Evolutionary conservation across 2,888 invertebrate species (phyloP), one percentile per base, ranked within the genome.

Genomic region (Agrilus mali): DNA sequence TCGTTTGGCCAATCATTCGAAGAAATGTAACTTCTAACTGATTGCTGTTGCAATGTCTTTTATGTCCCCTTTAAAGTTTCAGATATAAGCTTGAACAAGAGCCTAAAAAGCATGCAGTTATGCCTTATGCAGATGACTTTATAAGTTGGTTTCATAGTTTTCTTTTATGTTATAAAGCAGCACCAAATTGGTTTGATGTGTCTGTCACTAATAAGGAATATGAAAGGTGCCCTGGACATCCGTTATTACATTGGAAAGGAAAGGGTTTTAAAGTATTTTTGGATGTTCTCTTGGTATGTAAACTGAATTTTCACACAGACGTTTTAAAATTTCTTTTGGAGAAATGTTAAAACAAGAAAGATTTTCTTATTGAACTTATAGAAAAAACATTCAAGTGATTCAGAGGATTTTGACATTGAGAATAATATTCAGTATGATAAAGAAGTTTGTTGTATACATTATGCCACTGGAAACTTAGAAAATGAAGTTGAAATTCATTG

Each of bases 161-260:
- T 15, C 51, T 51, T 17, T 51, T 60, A 27, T 63, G 62, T 41
- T 52, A 60, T 38, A 73, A 84, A 65, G 74, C 80, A 41, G 67
- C 82, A 50, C 72, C 75, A 68, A 60, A 75, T 60, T 68, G 86
- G 77, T 68, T 74, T 66, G 70, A 80, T 35, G 74, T 84, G 38
- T 86, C 87, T 0, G 70, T 80, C 1, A 67, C 67, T 47, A 80
- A 80, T 0, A 47, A 53, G 7, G 41, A 43, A 27, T 81, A 78
- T 56, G 70, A 77, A 73, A 65, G 68, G 0, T 84, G 84, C 57
- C 77, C 80, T 7, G 89, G 89, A 0, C 78, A 86, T 56, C 65
- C 68, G 13, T 61, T 80, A 53, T 66, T 83, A 4, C 77, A 82
- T 55, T 90, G 86, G 88, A 83, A 80, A 52, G 73, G 77, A 41